A percentile compares a stretch with the other conserved stretches of the same genome.
Evolutionary conservation across 1,140 invertebrate genomes (phyloP).

Genomic region (Tetramorium simillimum): DNA sequence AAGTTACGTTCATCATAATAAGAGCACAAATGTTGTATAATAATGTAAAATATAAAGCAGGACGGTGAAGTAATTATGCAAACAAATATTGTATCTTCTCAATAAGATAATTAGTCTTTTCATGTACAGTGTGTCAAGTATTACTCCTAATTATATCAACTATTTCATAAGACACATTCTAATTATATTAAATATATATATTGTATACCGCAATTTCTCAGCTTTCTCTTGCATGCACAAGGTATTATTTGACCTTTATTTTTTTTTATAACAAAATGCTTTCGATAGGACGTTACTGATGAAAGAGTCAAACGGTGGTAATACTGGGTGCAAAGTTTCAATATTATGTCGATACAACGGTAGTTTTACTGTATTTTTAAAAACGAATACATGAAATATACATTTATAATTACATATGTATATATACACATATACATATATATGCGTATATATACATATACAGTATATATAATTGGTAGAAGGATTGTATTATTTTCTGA

Average conservation of each 20-base stretch:
- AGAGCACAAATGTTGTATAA: not conserved
- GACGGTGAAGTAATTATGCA: too few relatives aligned
- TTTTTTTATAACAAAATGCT: not conserved
- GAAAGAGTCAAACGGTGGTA: not conserved
- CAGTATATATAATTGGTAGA: conserved; percentile 33
- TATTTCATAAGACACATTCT: not conserved
- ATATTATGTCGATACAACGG: conserved; percentile 29
- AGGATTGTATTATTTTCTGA: conserved; percentile 44
- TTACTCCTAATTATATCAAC: not conserved
- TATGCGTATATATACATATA: too few relatives aligned
- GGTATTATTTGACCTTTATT: not conserved
- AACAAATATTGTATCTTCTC: not conserved
- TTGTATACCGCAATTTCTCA: not conserved
- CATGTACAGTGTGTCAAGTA: too few relatives aligned
- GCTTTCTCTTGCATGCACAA: not conserved
- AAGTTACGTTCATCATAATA: not conserved
- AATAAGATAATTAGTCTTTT: not conserved
- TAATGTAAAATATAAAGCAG: too few relatives aligned
- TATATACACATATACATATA: not conserved
- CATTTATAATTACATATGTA: conserved; percentile 60
- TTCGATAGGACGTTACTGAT: not conserved
- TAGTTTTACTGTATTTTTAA: conserved; percentile 69
- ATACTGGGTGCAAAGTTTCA: not conserved
- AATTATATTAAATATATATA: not conserved
- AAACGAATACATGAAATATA: conserved; percentile 75